Conservation (phyloP, 2,797 vertebrate genomes). For the Masticophis lateralis region DNA sequence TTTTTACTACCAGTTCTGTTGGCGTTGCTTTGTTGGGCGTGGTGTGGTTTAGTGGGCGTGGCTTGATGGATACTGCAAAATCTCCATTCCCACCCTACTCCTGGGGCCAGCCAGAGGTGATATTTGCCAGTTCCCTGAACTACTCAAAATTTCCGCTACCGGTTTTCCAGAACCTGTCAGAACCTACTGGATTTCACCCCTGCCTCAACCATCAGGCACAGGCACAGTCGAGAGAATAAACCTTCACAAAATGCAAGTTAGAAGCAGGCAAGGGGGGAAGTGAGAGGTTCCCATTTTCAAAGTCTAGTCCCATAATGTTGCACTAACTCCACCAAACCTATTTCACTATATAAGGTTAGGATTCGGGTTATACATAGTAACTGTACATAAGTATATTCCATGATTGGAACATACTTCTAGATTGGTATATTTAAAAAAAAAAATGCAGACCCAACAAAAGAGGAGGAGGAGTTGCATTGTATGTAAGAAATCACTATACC, state of each 20-base stretch:
- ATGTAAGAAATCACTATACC: not conserved
- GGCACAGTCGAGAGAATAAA: not conserved
- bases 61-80: too few species aligned
- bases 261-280: not conserved
- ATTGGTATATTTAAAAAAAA: not conserved
- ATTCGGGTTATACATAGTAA: not conserved
- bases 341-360: not conserved
- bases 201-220: not conserved
- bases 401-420: not conserved
- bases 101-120: too few species aligned
- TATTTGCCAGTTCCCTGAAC: too few species aligned
- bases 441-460: too few species aligned
- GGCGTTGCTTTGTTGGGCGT: too few species aligned
- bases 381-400: not conserved
- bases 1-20: too few species aligned
- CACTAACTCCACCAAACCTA: not conserved
- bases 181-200: too few species aligned
- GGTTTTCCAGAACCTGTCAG: too few species aligned
- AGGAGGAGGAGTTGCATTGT: too few species aligned
- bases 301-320: not conserved
- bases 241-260: not conserved
- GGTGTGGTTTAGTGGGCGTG: too few species aligned
- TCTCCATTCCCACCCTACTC: too few species aligned
- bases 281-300: not conserved
- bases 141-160: too few species aligned